A percentile compares a stretch with the other conserved stretches of the same genome.
These are phyloP conservation scores for Periphyllus acericola DNA, from an alignment of 2,888 invertebrate species.

Conservation along the genomic window DNA sequence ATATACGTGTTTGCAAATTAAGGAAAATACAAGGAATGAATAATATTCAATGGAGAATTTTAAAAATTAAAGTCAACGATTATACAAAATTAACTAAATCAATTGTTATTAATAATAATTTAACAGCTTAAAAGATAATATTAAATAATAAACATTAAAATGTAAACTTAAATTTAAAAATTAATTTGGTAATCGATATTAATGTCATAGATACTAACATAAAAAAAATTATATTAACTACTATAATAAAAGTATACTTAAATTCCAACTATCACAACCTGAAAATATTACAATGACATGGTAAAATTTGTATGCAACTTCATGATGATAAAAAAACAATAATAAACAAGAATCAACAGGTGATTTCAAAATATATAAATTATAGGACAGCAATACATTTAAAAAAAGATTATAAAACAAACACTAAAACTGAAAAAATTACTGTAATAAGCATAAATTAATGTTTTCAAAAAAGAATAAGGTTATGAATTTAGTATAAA, in stretches of 20 bases:
- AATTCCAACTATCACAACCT: constrained; percentile 36
- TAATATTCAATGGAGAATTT: neutral
- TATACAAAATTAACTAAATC: neutral
- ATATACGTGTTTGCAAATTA: too few relatives aligned
- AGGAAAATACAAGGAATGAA: too few relatives aligned
- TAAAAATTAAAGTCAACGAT: neutral
- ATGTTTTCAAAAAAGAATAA: too few relatives aligned
- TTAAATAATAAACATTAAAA: neutral
- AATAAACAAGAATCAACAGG: constrained; percentile 3
- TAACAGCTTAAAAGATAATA: constrained; percentile 15
- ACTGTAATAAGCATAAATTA: too few relatives aligned
- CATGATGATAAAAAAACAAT: neutral
- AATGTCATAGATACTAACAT: neutral
- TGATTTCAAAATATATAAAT: neutral
- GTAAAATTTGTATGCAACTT: neutral
- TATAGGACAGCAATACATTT: neutral
- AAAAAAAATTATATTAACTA: constrained; percentile 7
- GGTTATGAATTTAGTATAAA: too few relatives aligned
- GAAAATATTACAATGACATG: constrained; percentile 26
- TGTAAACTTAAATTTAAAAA: neutral
- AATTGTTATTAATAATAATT: neutral
- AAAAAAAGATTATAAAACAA: neutral
- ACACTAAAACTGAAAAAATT: neutral
- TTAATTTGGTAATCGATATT: constrained; percentile 42
- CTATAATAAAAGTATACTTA: constrained; percentile 26